Evolutionary conservation across 2,888 invertebrate species (phyloP), one percentile per base, ranked within the genome.

Genomic region (Napeogenes inachia): DNA sequence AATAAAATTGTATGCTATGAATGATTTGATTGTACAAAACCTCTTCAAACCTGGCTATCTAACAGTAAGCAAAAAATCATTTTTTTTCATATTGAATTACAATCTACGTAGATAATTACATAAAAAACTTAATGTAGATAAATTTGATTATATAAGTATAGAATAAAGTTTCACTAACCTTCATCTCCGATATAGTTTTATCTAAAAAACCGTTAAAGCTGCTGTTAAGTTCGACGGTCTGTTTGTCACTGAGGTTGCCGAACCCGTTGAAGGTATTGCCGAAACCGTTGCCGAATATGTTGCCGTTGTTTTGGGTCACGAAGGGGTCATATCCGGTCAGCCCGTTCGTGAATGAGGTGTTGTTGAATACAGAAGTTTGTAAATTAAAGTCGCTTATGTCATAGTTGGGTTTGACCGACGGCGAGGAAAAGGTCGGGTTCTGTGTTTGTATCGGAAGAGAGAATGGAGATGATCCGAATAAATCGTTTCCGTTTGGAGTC

Each of bases 171-270:
- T 35, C 6, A 42, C 42, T 30, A 30, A 96, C 96, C 94, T 96
- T 96, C 95, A 97, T 95, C 90, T 97, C 97, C 73, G 95, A 87
- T 74, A 96, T 93, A 77, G 94, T 93, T 81, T 95, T 95, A 82
- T 97, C 96, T 81, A 96, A 85, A 72, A 95, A 92, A 58, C 95
- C 95, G 74, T 96, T 94, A 71, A 96, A 95, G 82, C 93, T 94
- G 85, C 89, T 89, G 70, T 89, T 82, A 69, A 91, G 62, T 63
- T 87, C 84, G 2, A 89, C 89, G 0, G 86, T 82, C 59, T 88
- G 89, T 55, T 90, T 90, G 79, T 89, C 89, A 73, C 90, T 90
- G 38, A 89, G 71, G 67, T 85, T 87, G 0, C 88, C 89, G 62
- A 89, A 91, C 0, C 91, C 91, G 64, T 90, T 90, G 69, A 89